Evolutionary conservation across 2,113 vertebrate species (phyloP).

Genomic region (Chloropsis cyanopogon): DNA sequence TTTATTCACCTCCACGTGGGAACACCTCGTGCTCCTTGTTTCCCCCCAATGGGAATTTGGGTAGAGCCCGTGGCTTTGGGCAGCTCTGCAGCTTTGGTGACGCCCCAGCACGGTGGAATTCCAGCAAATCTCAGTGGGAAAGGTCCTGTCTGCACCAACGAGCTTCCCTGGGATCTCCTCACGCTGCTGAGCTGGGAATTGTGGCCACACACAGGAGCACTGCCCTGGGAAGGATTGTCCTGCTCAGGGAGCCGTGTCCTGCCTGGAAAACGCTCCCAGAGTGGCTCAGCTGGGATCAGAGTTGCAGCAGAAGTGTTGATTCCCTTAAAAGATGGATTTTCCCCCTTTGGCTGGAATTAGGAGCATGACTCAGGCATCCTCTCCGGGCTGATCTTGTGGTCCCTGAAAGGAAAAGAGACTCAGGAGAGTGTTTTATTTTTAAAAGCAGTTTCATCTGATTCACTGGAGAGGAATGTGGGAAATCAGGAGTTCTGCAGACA

Average conservation of each 20-base stretch:
- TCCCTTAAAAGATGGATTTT: not conserved
- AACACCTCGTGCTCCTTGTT: not conserved
- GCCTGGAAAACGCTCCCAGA: not conserved
- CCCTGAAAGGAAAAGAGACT: slow-evolving; percentile 25
- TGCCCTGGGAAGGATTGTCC: not conserved
- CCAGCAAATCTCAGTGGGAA: not conserved
- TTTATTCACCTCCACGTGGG: slow-evolving; percentile 39
- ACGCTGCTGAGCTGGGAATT: not conserved
- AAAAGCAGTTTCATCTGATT: not conserved
- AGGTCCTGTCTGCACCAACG: not conserved
- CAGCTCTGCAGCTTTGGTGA: not conserved
- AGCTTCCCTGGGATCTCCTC: not conserved
- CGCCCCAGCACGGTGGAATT: not conserved
- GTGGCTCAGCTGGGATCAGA: not conserved
- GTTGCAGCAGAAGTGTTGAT: not conserved
- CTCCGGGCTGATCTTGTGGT: not conserved
- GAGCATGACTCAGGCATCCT: not conserved
- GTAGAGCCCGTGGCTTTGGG: not conserved
- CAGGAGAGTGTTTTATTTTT: not conserved
- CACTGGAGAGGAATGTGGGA: not conserved
- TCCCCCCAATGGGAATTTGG: not conserved
- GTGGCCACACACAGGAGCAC: accelerated
- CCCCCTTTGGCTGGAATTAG: not conserved
- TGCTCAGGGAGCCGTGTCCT: not conserved
- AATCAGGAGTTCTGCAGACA: not conserved